Base-by-base conservation (phyloP, 2,888 invertebrate species). In the Apamea crenata region DNA sequence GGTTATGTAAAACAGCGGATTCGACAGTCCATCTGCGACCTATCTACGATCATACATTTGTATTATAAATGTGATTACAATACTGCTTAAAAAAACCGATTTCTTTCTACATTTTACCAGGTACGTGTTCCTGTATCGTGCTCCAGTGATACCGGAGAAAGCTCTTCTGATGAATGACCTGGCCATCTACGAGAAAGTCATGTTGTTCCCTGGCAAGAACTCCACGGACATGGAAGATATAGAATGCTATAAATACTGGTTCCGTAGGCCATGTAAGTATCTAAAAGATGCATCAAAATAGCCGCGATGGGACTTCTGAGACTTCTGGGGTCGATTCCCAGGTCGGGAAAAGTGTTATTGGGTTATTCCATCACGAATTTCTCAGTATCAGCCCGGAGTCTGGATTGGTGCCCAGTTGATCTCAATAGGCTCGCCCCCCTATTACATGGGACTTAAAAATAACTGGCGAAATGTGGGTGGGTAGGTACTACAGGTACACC, bases 181-280 rank as follows among this genome's bases (percentile, higher is more conserved):
- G 66, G 87, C 81, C 4, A 32, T 93, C 3, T 96, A 97, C 82
- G 93, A 96, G 18, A 87, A 89, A 32, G 44, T 87, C 6, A 94
- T 97, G 93, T 88, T 95, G 74, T 89, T 92, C 8, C 90, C 92
- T 21, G 94, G 93, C 61, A 95, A 93, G 78, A 89, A 89, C 50
- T 86, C 89, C n/a, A 92, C 96, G 0, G 95, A 95, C 16, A 90
- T 92, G 25, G 93, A 97, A 70, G 97, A 97, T 77, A 88, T 97
- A 1, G 97, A 97, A 89, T 97, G 97, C 75, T 97, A 96, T 92
- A 97, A 97, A 89, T 97, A 97, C 89, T 97, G 97, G 92, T 97
- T 97, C 88, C 94, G 97, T 65, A 97, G 97, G 91, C 96, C 96
- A 90, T 94, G 97, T 97, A 91, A 95, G 95, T 94, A 47, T 36